These are phyloP conservation scores for Gephyroberyx darwinii DNA, from an alignment of 2,797 vertebrate genomes.

Conservation along the genomic window DNA sequence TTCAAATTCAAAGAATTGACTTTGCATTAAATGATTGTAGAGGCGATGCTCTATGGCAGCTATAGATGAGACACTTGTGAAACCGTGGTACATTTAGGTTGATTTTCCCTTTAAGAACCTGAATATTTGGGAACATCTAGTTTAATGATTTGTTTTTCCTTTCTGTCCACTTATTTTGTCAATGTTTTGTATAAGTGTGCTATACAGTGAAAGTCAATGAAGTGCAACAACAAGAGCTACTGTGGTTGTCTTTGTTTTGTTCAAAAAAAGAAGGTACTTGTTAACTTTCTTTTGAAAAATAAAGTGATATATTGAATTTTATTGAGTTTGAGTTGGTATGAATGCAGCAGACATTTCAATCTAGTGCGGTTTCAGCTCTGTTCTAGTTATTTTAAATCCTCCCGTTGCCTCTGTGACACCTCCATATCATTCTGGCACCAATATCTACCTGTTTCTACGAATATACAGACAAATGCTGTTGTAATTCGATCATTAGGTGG, in stretches of 20 bases:
- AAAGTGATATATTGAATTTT: constrained; percentile 12
- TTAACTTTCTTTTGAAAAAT: constrained; percentile 60
- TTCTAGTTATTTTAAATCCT: not conserved
- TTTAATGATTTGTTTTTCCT: constrained; percentile 10
- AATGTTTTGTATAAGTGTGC: constrained; percentile 63
- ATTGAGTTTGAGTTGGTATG: not conserved
- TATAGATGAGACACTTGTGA: constrained; percentile 39
- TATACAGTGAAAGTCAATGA: constrained; percentile 65
- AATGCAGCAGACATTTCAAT: not conserved
- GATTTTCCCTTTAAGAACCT: constrained; percentile 42
- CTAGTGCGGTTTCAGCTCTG: not conserved
- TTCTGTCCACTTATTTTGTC: constrained; percentile 42
- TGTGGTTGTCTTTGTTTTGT: constrained; percentile 70
- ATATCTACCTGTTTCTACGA: not conserved
- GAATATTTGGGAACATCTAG: constrained; percentile 59
- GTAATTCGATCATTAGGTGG: not conserved
- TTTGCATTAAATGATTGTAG: constrained; percentile 50
- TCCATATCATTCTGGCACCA: not conserved
- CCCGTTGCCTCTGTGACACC: not conserved
- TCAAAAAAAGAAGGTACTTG: constrained; percentile 66
- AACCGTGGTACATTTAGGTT: constrained; percentile 41
- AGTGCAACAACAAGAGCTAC: constrained; percentile 66
- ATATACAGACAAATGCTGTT: too few species aligned
- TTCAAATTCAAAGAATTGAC: constrained; percentile 56
- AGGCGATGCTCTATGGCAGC: constrained; percentile 18